Evolutionary conservation across 2,113 vertebrate species (phyloP), one percentile per base, ranked within the genome.

Genomic region (Dromaius novaehollandiae): DNA sequence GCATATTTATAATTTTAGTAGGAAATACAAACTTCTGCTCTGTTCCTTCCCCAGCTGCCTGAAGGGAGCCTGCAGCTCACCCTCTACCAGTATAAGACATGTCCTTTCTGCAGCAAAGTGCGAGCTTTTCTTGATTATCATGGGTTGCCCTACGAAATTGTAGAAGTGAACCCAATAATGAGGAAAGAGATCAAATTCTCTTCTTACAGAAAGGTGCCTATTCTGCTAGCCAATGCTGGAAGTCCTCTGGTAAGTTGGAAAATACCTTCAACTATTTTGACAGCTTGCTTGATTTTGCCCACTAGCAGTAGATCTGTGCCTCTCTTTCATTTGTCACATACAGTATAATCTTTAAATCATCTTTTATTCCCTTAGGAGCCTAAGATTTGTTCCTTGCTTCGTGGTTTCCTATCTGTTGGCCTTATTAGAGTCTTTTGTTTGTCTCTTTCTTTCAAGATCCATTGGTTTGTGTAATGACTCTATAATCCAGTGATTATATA

Each of bases 61-160:
- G 80, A 82, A 20, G 95, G 95, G 20, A 97, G 24, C 15, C 95
- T 98, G 65, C 97, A 98, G 87, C 96, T 99, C 95, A 99, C 98
- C 5, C 97, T 99, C 80, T 99, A 99, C 98, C 99, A 99, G 98
- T 99, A 99, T 89, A 99, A 99, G 97, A 99, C 99, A 0, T 99
- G 99, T 80, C 99, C 99, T 3, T 99, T 99, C 98, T 99, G 99
- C 98, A 99, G 99, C 97, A 99, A 99, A 86, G 99, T 99, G 64
- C 98, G 99, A 8, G 98, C 99, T 32, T 99, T 99, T 95, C 98
- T 99, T 26, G 99, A 99, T 97, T 99, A 99, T 96, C 98, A 99
- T 32, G 98, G 98, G 8, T 96, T 99, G 76, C 98, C 98, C 15
- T 99, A 99, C 70, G 95, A 99, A 87, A 97, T 99, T 24, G 99